These are phyloP conservation scores for Shargacucullia verbasci DNA, from an alignment of 2,888 invertebrate species.

Conservation along the genomic window DNA sequence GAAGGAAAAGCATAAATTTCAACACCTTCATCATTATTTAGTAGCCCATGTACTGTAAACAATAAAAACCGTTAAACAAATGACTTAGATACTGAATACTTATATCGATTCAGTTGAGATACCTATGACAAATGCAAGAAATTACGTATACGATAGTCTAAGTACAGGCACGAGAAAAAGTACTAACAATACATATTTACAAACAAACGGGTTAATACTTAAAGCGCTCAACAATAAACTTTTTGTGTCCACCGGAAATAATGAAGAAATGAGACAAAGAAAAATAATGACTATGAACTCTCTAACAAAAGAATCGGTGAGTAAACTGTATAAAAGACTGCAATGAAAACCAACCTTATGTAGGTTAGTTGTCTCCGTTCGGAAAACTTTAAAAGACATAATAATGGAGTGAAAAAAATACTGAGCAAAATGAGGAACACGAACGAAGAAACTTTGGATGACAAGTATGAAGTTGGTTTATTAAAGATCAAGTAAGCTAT, in stretches of 20 bases:
- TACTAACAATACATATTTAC: constrained; percentile 23
- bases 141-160: background rate
- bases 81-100: no score
- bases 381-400: constrained; percentile 52
- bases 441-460: constrained; percentile 40
- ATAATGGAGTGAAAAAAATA: constrained; percentile 52
- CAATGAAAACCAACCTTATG: constrained; percentile 44
- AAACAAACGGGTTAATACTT: constrained; percentile 40
- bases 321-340: constrained; percentile 47
- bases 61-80: no score
- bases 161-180: constrained; percentile 17
- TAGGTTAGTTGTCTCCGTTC: constrained; percentile 50
- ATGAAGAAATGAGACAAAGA: constrained; percentile 53
- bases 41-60: no score
- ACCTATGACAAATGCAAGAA: background rate
- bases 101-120: no score
- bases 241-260: constrained; percentile 57
- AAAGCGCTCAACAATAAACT: constrained; percentile 47
- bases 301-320: constrained; percentile 52
- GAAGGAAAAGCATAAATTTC: constrained; percentile 27
- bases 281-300: constrained; percentile 53
- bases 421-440: constrained; percentile 32
- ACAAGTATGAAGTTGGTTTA: constrained; percentile 28
- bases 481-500: constrained; percentile 41
- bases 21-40: constrained; percentile 4